These are phyloP conservation scores for Sympetrum striolatum DNA, from an alignment of 2,888 invertebrate genomes.

Conservation along the genomic window DNA sequence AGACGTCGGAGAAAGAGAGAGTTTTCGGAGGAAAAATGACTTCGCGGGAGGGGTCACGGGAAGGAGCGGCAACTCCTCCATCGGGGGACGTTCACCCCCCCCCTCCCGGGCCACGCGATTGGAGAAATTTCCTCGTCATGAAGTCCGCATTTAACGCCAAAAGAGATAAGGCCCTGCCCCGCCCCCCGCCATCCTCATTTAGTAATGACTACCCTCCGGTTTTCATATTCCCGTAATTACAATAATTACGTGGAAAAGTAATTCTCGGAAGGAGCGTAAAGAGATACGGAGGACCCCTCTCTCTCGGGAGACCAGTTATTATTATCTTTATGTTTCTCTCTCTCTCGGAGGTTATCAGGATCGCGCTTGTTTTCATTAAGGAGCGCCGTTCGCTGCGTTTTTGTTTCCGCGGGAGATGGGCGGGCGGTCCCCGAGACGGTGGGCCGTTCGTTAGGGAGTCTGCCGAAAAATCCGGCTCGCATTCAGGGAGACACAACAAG, in stretches of 20 bases:
- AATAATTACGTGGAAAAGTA: slow-evolving; percentile 32
- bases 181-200: slow-evolving; percentile 5
- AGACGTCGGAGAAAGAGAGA: no score
- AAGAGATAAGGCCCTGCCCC: slow-evolving; percentile 4
- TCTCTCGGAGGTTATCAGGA: background rate
- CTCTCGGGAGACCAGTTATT: background rate
- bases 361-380: background rate
- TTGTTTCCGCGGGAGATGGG: background rate
- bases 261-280: background rate
- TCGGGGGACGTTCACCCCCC: background rate
- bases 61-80: background rate
- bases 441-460: background rate
- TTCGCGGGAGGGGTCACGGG: background rate
- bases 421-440: background rate
- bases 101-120: slow-evolving; percentile 13
- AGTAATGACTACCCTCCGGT: slow-evolving; percentile 40
- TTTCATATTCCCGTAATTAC: slow-evolving; percentile 39
- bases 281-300: background rate
- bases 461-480: background rate
- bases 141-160: slow-evolving; percentile 30
- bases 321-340: background rate
- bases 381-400: background rate
- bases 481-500: background rate
- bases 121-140: slow-evolving; percentile 33
- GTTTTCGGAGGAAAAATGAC: no score